These are phyloP conservation scores for Sebastes trivittatus DNA, from an alignment of 2,797 vertebrate species.

Conservation along the genomic window DNA sequence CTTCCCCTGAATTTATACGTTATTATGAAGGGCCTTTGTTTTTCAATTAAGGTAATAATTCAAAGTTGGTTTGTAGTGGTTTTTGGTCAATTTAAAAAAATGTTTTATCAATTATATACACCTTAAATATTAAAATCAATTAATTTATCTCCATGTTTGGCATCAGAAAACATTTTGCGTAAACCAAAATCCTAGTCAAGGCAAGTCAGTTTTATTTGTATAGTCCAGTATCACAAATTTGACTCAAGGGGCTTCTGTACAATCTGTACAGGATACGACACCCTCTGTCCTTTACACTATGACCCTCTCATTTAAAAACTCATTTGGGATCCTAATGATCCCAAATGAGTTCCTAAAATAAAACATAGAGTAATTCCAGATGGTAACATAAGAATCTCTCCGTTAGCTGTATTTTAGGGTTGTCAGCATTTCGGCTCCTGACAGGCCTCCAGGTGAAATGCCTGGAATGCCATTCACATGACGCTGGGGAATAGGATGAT, in stretches of 20 bases:
- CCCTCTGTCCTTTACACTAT: no score
- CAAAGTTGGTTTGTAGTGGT: neutral
- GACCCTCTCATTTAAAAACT: no score
- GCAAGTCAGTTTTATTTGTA: no score
- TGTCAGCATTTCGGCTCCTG: neutral
- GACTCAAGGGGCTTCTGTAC: no score
- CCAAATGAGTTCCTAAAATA: neutral
- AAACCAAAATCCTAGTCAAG: neutral
- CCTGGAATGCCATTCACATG: conserved; percentile 57
- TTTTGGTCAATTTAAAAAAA: neutral
- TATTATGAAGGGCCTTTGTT: neutral
- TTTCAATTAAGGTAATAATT: neutral
- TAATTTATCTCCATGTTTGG: neutral
- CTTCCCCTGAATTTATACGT: neutral
- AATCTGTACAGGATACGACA: no score
- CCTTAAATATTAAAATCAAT: neutral
- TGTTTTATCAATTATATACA: neutral
- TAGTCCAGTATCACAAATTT: no score
- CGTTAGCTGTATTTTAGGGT: neutral
- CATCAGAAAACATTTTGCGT: neutral
- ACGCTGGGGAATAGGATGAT: conserved; percentile 1
- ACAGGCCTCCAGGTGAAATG: conserved; percentile 47
- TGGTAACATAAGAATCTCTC: neutral
- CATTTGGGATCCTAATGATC: neutral
- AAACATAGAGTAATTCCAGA: neutral